Evolutionary conservation across 2,797 vertebrate species (phyloP), one percentile per base, ranked within the genome.

Genomic region (Poecilia wingei): DNA sequence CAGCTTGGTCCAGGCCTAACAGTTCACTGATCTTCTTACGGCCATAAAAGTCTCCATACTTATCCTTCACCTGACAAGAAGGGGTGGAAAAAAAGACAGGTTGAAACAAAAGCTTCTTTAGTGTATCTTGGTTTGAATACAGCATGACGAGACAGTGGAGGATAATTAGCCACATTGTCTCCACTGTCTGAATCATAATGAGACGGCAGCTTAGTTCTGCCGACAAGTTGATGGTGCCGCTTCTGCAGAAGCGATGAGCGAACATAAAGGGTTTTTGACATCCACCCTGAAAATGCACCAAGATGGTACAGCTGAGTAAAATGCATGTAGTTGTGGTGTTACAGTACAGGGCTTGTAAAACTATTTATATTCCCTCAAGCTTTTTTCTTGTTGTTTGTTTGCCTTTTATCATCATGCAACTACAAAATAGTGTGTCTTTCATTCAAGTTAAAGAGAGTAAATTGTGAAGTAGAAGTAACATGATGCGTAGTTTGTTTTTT

Each of bases 21-120:
- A 99, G 94, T 84, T 97, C 96, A n/a, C 96, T 97, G 92, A 98
- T 97, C 87, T 96, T 95, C 82, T 97, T 96, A 66, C 95, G 90
- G 77, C 98, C 98, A 20, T 98, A 98, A 86, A 99, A 95, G 71
- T 97, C 96, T 22, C 97, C 96, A 3, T 98, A 98, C 80, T 99
- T 99, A 92, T 98, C 97, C 97, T 98, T 98, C 78, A 99, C 97
- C 98, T 99, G 85, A 86, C 75, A 81, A 53, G 22, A 53, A 53
- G 10, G 16, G 25, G 25, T 4, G 2, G 20, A 25, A 36, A 82
- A 84, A 33, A 89, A 78, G 64, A 88, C 66, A 77, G 55, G 45
- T 86, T 85, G 66, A 66, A 82, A 55, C 66, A 81, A 84, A 14
- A 31, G 6, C 47, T 49, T 80, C 7, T 61, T 71, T 8, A 4